A percentile compares a stretch with the other conserved stretches of the same genome.
These are phyloP conservation scores for Scortum barcoo DNA, from an alignment of 2,113 vertebrate genomes.

Conservation along the genomic window DNA sequence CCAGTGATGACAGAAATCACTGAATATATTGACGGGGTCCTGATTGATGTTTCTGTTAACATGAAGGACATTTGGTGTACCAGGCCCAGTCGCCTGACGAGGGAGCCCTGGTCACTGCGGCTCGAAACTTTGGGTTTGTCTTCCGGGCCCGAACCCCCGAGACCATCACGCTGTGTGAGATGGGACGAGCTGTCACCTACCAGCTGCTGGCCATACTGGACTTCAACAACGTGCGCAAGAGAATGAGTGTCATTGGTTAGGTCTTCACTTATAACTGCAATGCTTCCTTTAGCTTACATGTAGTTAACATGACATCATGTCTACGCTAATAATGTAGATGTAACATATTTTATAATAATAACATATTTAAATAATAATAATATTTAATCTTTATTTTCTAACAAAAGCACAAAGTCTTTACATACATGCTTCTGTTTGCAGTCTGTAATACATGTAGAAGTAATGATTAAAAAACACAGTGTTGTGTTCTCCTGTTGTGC, in stretches of 20 bases:
- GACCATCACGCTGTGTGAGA: conserved; percentile 89
- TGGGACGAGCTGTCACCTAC: conserved; percentile 89
- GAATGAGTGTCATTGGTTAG: conserved; percentile 94
- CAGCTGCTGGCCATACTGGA: conserved; percentile 93
- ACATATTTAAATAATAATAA: too few relatives aligned
- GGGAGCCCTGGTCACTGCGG: conserved; percentile 90
- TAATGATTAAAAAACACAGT: neutral
- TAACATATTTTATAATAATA: too few relatives aligned
- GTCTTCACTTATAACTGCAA: conserved; percentile 50
- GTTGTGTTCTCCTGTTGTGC: conserved; percentile 20
- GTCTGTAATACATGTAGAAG: neutral
- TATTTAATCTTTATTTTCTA: neutral
- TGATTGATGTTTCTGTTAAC: conserved; percentile 13
- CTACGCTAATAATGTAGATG: neutral
- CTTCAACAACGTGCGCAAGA: conserved; percentile 94
- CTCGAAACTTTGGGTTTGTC: conserved; percentile 92
- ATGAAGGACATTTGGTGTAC: conserved; percentile 88
- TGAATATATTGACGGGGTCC: conserved; percentile 46
- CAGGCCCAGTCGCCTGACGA: conserved; percentile 96
- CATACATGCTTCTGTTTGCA: neutral
- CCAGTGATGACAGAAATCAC: neutral
- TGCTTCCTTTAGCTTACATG: conserved; percentile 36
- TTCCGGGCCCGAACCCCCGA: conserved; percentile 91
- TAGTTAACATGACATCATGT: conserved; percentile 6
- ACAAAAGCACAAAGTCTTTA: neutral